Evolutionary conservation across 2,113 vertebrate species (phyloP).

Genomic region (Glaucomys volans): DNA sequence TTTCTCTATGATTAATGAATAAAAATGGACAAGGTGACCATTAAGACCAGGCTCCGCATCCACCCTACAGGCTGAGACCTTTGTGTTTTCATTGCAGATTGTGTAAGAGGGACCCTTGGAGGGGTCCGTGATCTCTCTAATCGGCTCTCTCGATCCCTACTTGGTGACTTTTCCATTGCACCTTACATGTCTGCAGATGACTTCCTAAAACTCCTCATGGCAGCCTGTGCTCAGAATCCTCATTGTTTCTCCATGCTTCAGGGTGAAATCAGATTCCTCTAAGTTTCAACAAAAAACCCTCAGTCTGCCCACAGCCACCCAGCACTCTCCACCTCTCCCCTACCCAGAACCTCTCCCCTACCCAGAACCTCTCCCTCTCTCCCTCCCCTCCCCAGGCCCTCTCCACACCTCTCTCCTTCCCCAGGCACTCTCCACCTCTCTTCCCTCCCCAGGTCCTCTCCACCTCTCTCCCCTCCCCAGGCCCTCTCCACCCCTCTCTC

Average conservation of each 20-base stretch:
- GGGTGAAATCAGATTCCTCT: not conserved
- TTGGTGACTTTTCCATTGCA: not conserved
- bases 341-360: no score
- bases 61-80: not conserved
- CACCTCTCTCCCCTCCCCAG: not conserved
- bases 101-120: accelerated
- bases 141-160: not conserved
- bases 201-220: not conserved
- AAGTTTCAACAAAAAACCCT: accelerated
- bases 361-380: no score
- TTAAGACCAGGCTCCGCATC: not conserved
- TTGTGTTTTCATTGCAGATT: accelerated
- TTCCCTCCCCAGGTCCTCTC: no score
- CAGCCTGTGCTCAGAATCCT: not conserved
- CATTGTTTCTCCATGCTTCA: not conserved
- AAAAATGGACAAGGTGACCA: not conserved
- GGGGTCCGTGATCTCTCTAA: not conserved
- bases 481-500: not conserved
- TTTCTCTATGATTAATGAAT: not conserved
- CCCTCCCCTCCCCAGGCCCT: no score
- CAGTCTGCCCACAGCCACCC: not conserved
- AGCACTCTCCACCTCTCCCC: no score
- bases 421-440: no score
- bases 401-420: no score
- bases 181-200: not conserved